Evolutionary conservation across 37 sponge, comb jelly and placozoan genomes (phyloP).

Genomic region (Bolinopsis microptera): DNA sequence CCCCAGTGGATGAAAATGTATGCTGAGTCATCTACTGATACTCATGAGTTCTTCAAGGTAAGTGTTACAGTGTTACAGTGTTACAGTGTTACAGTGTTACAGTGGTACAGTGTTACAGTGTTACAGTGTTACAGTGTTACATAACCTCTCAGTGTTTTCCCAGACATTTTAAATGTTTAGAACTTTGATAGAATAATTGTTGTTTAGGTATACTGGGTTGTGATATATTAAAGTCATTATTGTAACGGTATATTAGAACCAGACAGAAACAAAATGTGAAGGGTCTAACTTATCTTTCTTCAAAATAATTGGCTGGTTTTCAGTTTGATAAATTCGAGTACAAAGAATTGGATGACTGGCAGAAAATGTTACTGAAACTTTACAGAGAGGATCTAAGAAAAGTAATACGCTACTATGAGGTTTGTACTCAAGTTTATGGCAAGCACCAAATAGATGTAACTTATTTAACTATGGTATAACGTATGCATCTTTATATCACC

Average conservation of each 20-base stretch:
- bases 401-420: conserved; percentile 76
- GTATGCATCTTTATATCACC: too few relatives aligned
- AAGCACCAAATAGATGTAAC: neutral
- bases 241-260: too few relatives aligned
- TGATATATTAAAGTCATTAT: too few relatives aligned
- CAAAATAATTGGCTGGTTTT: neutral
- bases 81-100: too few relatives aligned
- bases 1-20: conserved; percentile 61
- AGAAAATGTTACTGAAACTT: conserved; percentile 81
- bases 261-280: too few relatives aligned
- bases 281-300: too few relatives aligned
- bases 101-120: too few relatives aligned
- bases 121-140: too few relatives aligned
- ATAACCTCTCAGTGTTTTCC: neutral
- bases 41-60: conserved; percentile 63
- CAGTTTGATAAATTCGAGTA: conserved; percentile 72
- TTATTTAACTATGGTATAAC: too few relatives aligned
- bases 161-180: neutral
- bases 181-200: too few relatives aligned
- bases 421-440: neutral
- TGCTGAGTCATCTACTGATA: conserved; percentile 44
- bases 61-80: too few relatives aligned
- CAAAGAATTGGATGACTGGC: conserved; percentile 77
- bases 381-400: conserved; percentile 84
- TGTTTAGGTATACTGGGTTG: too few relatives aligned